A percentile compares a stretch with the other conserved stretches of the same genome.
Conservation (phyloP, 23 tunicate genomes). For the Trididemnum miniatum region DNA sequence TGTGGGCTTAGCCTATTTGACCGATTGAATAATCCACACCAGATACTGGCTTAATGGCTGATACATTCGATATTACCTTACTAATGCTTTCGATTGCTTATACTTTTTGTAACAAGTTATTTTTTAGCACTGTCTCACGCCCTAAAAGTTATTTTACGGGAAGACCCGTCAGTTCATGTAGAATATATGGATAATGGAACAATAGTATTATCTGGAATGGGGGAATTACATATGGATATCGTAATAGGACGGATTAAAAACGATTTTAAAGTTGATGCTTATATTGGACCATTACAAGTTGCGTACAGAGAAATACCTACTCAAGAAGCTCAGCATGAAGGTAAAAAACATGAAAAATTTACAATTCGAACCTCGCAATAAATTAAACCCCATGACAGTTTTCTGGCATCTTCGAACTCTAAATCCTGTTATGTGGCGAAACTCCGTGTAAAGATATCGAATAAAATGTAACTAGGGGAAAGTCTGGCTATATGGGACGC, state of each 20-base stretch:
- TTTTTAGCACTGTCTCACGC: slow-evolving; percentile 53
- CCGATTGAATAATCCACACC: no score
- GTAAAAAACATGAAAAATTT: slow-evolving; percentile 16
- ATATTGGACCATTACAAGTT: slow-evolving; percentile 74
- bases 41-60: no score
- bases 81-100: no score
- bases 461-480: no score
- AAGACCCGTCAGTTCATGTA: slow-evolving; percentile 81
- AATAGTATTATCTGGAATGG: slow-evolving; percentile 89
- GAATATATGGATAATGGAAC: slow-evolving; percentile 46
- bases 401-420: background rate
- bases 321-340: background rate
- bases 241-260: slow-evolving; percentile 59
- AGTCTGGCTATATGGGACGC: no score
- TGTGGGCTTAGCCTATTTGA: no score
- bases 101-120: no score
- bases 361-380: no score
- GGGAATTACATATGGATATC: slow-evolving; percentile 90
- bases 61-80: no score
- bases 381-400: no score
- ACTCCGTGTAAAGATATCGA: no score
- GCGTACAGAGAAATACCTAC: slow-evolving; percentile 79
- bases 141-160: slow-evolving; percentile 48
- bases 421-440: no score
- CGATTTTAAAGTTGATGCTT: slow-evolving; percentile 73